Conservation (phyloP, 2,113 vertebrate genomes). For the Balaenoptera acutorostrata region DNA sequence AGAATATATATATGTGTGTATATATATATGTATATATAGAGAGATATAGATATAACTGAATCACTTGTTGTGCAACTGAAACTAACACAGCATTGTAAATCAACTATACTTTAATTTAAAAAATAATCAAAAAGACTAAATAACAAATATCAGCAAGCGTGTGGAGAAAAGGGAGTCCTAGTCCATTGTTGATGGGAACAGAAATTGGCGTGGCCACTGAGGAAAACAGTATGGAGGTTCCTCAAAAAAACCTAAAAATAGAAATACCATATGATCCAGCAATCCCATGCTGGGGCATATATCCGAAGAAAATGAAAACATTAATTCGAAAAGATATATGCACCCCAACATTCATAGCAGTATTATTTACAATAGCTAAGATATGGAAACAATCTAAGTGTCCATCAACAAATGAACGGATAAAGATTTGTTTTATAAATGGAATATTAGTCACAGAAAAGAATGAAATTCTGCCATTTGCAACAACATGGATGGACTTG, state of each 20-base stretch:
- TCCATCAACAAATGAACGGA: background rate
- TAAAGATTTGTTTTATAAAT: background rate
- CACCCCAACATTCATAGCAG: background rate
- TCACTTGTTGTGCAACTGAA: too few relatives aligned
- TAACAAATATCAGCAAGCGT: too few relatives aligned
- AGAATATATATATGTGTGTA: too few relatives aligned
- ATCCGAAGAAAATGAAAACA: background rate
- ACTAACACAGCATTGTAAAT: too few relatives aligned
- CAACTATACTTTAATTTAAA: too few relatives aligned
- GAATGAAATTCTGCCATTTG: background rate
- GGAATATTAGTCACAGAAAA: background rate
- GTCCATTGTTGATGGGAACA: too few relatives aligned
- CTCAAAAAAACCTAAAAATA: background rate
- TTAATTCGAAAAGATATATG: background rate
- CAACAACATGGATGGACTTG: background rate
- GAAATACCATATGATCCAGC: background rate
- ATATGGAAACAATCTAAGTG: background rate
- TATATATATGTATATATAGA: too few relatives aligned
- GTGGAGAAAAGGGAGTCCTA: too few relatives aligned
- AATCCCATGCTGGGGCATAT: background rate
- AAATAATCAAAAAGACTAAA: too few relatives aligned
- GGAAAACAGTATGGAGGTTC: background rate
- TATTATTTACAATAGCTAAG: background rate
- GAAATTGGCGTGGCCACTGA: too few relatives aligned
- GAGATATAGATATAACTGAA: too few relatives aligned